Conservation (phyloP, 1,140 invertebrate genomes). For the Octopus sinensis region DNA sequence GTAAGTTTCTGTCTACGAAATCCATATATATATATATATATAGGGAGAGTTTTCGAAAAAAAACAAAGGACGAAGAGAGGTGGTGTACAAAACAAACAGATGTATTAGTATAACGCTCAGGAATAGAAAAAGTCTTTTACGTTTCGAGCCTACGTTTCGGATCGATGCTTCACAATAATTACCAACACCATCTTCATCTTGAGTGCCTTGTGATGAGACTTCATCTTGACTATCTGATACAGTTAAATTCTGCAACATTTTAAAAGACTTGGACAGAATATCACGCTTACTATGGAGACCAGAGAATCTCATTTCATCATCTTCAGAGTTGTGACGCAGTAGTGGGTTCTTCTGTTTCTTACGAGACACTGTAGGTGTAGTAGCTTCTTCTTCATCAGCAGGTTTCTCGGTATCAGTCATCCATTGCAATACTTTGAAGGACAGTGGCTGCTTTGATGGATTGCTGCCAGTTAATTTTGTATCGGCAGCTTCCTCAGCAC, state of each 20-base stretch:
- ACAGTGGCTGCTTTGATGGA: slow-evolving; percentile 42
- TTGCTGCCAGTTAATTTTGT: slow-evolving; percentile 7
- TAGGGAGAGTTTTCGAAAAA: too few species aligned
- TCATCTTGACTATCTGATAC: slow-evolving; percentile 24
- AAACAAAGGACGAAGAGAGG: too few species aligned
- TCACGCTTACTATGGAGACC: slow-evolving; percentile 66
- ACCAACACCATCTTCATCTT: slow-evolving; percentile 30
- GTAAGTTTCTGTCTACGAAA: too few species aligned
- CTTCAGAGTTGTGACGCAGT: slow-evolving; percentile 53
- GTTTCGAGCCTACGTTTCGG: too few species aligned
- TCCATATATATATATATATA: too few species aligned
- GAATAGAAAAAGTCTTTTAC: too few species aligned
- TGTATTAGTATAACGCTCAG: too few species aligned
- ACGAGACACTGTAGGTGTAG: not conserved
- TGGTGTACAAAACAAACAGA: too few species aligned
- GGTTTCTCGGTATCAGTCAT: slow-evolving; percentile 44
- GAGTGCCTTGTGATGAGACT: slow-evolving; percentile 15
- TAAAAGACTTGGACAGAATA: slow-evolving; percentile 72
- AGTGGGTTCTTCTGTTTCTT: slow-evolving; percentile 39
- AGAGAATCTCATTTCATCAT: slow-evolving; percentile 62
- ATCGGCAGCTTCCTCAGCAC: not conserved
- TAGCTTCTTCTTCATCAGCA: slow-evolving; percentile 24
- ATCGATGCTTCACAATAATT: slow-evolving; percentile 52
- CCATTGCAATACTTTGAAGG: slow-evolving; percentile 51
- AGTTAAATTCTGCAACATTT: slow-evolving; percentile 63